These are phyloP conservation scores for Pyxicephalus adspersus DNA, from an alignment of 2,113 vertebrate genomes.

Conservation along the genomic window DNA sequence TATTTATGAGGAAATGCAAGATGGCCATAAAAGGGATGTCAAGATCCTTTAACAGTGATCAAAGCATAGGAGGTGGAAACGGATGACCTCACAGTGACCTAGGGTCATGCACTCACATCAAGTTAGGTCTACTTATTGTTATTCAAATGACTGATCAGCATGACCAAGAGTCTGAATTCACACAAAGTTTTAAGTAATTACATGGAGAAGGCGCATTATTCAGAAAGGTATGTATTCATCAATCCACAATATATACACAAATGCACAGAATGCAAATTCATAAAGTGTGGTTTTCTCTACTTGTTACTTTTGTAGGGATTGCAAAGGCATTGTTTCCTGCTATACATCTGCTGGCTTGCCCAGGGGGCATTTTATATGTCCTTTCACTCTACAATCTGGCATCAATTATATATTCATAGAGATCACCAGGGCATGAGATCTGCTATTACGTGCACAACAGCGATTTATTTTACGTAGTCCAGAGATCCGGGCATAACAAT, in stretches of 20 bases:
- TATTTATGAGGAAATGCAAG: conserved; percentile 39
- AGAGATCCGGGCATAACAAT: too few species aligned
- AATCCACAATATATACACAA: neutral
- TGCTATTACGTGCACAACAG: neutral
- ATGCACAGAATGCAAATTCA: neutral
- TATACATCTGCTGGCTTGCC: conserved; percentile 6
- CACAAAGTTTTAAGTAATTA: neutral
- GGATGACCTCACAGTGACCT: conserved; percentile 11
- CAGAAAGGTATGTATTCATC: neutral
- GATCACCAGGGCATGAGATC: conserved; percentile 21
- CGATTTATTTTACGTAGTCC: neutral
- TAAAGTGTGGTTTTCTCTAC: too few species aligned
- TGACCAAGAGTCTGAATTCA: neutral
- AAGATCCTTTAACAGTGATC: conserved; percentile 26
- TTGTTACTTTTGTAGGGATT: neutral
- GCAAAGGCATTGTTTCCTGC: neutral
- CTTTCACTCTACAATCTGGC: conserved; percentile 21
- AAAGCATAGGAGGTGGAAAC: conserved; percentile 25
- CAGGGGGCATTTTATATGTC: neutral
- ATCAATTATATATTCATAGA: conserved; percentile 40
- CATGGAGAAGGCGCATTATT: neutral
- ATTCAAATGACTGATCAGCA: neutral
- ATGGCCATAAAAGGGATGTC: conserved; percentile 30
- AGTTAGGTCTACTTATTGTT: conserved; percentile 3
- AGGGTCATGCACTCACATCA: conserved; percentile 29